Percentiles rank a stretch among this genome's conserved stretches.
These are phyloP conservation scores for Chloromyia formosa DNA, from an alignment of 2,888 invertebrate genomes.

Conservation along the genomic window DNA sequence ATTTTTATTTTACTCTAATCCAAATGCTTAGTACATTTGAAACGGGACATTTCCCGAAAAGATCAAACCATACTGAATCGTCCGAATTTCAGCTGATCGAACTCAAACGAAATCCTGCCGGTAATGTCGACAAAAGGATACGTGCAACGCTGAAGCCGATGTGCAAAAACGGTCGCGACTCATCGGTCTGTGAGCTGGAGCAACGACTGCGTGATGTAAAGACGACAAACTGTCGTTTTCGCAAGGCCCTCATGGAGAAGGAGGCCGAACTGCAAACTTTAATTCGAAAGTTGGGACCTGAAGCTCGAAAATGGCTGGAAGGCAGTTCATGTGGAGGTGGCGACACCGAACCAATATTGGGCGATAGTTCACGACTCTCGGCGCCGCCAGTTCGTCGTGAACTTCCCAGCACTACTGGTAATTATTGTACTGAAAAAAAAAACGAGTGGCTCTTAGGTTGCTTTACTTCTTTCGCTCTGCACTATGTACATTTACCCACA, in stretches of 20 bases:
- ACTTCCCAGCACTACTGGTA: conserved; percentile 64
- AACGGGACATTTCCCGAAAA: conserved; percentile 5
- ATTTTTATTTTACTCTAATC: too few relatives aligned
- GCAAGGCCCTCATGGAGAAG: conserved; percentile 84
- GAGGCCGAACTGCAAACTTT: conserved; percentile 79
- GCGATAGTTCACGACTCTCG: conserved; percentile 59
- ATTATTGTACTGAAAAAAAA: conserved; percentile 13
- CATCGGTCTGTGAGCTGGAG: conserved; percentile 84
- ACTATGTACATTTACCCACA: not conserved
- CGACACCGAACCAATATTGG: conserved; percentile 59
- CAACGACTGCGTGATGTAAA: conserved; percentile 84
- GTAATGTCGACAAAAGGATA: conserved; percentile 82
- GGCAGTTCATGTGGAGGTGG: conserved; percentile 58
- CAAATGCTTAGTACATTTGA: conserved; percentile 38
- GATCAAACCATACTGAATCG: conserved; percentile 40
- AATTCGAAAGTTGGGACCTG: conserved; percentile 63
- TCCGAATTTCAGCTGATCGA: conserved; percentile 78
- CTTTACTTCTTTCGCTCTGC: not conserved
- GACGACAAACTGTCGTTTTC: conserved; percentile 82
- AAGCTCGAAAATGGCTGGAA: conserved; percentile 64
- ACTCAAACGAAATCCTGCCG: conserved; percentile 84
- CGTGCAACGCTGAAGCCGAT: conserved; percentile 87
- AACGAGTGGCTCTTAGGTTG: not conserved
- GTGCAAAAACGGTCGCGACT: conserved; percentile 82
- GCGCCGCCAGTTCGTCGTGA: conserved; percentile 62